Evolutionary conservation across 2,113 vertebrate species (phyloP).

Genomic region (Atlantisia rogersi): DNA sequence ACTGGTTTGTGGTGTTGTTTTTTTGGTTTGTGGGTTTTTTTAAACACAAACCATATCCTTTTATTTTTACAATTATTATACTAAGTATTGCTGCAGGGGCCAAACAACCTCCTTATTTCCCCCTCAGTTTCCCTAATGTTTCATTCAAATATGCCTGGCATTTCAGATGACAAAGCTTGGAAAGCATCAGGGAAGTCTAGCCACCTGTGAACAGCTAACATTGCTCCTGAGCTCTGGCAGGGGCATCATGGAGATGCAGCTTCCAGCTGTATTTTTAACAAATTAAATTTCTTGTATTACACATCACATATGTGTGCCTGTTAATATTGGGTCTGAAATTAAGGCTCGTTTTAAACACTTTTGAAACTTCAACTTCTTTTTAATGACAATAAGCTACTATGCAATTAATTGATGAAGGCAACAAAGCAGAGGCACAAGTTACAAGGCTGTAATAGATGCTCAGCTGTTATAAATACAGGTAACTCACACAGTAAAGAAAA

Average conservation of each 20-base stretch:
- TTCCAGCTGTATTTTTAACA: background rate
- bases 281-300: background rate
- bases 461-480: background rate
- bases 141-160: background rate
- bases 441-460: background rate
- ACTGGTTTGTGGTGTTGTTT: too few relatives aligned
- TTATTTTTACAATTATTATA: background rate
- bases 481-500: background rate
- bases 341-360: background rate
- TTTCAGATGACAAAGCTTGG: background rate
- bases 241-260: background rate
- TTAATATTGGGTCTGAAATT: background rate
- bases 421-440: background rate
- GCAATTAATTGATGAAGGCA: background rate
- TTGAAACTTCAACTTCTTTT: background rate
- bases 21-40: background rate
- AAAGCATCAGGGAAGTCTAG: background rate
- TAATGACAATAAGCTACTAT: background rate
- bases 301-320: background rate
- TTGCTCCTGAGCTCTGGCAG: background rate
- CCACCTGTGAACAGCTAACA: background rate
- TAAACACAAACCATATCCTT: background rate
- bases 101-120: background rate
- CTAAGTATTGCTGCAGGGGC: background rate
- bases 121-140: background rate